Conservation (phyloP, 2,113 vertebrate species). For the Erpornis zantholeuca region DNA sequence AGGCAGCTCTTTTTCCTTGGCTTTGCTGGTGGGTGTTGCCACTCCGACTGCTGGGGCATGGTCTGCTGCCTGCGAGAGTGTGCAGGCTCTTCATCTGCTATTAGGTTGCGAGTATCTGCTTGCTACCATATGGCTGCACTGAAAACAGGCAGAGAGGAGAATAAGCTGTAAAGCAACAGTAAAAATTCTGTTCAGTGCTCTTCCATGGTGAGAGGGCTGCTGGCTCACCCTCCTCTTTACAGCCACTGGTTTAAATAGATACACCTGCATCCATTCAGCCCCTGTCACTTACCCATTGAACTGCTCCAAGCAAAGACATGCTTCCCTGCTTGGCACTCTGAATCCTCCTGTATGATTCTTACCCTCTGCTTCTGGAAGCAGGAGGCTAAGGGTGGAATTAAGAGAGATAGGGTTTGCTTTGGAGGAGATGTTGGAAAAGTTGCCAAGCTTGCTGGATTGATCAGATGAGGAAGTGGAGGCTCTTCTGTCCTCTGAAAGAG, state of each 20-base stretch:
- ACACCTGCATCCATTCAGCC: background rate
- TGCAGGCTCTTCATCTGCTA: background rate
- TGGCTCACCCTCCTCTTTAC: background rate
- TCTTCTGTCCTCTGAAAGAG: background rate
- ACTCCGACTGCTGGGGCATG: background rate
- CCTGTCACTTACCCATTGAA: background rate
- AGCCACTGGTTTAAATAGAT: background rate
- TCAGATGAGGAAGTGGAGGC: background rate
- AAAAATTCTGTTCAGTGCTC: background rate
- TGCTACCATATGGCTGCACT: slow-evolving; percentile 11
- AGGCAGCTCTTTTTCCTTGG: background rate
- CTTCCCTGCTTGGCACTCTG: background rate
- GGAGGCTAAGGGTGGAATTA: background rate
- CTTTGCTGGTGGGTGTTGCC: background rate
- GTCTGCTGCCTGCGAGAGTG: background rate
- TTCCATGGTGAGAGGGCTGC: background rate
- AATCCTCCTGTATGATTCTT: background rate
- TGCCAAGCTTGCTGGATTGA: background rate
- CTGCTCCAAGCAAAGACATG: background rate
- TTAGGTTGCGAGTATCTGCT: background rate
- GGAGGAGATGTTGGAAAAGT: slow-evolving; percentile 1
- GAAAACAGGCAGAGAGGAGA: slow-evolving; percentile 9
- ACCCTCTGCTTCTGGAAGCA: background rate
- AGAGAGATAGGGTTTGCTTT: background rate
- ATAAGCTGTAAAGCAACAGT: slow-evolving; percentile 12